phyloP scores from a whole-genome alignment of 2,888 invertebrate genomes.

The Orthosia cruda region DNA sequence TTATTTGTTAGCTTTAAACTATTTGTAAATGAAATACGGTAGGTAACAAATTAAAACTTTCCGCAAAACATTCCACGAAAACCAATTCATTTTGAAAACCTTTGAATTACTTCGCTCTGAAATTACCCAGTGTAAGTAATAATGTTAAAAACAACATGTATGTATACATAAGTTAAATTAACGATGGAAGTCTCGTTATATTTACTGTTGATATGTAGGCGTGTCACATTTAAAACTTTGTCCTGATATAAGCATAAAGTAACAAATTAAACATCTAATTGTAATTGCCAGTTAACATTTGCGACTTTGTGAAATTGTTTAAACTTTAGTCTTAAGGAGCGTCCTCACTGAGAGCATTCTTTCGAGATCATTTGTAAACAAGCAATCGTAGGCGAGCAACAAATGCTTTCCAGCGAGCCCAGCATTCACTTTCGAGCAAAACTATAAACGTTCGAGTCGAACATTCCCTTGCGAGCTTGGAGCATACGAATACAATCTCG shows the following conservation, averaged over 20 bases:
- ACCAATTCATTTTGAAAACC: conserved; percentile 12
- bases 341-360: no score
- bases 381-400: no score
- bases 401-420: no score
- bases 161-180: conserved; percentile 46
- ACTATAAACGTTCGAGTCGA: no score
- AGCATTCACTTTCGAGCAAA: no score
- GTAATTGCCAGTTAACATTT: conserved; percentile 55
- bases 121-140: conserved; percentile 27
- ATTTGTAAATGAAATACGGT: not conserved
- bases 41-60: no score
- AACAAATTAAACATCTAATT: conserved; percentile 63
- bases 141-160: conserved; percentile 50
- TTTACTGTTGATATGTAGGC: conserved; percentile 47
- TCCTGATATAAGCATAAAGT: conserved; percentile 54
- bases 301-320: conserved; percentile 33
- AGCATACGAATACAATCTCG: no score
- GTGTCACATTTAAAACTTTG: conserved; percentile 57
- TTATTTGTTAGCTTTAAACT: not conserved
- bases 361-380: no score
- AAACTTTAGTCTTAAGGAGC: conserved; percentile 25
- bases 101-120: conserved; percentile 25
- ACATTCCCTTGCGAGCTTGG: no score
- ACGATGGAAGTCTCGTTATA: conserved; percentile 41
- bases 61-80: no score